Base-by-base conservation (phyloP, 2,113 vertebrate species). In the Coregonus clupeaformis region DNA sequence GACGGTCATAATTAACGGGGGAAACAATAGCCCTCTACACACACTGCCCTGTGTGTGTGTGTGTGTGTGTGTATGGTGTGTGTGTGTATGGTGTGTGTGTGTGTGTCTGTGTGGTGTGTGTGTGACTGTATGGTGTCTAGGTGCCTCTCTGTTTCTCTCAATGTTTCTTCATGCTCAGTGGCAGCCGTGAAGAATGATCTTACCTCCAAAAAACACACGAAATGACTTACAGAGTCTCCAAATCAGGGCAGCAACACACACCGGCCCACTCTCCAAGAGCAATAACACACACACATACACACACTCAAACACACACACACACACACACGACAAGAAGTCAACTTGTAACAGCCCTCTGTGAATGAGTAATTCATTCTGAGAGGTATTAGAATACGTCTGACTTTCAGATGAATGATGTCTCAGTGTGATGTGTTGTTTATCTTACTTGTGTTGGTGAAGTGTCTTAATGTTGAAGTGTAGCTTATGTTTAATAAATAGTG, bases 1-100 rank as follows among this genome's bases (percentile, higher is more conserved):
- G 93, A 93, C 93, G 89, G 86, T 92, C 91, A 89, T 92, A 92
- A 93, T 93, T 94, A 93, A 92, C 84, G 59, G 89, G 88, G 87
- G 93, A 94, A 92, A 91, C 85, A 90, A 93, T 94, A 91, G 91
- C 89, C 89, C 85, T 88, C 87, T 88, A 89, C 86, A 89, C 90
- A 90, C 87, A 66, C 83, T 85, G 84, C 87, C 83, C 86, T 77
- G 72, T 74, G 72, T 55, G 52, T 74, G 71, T 77, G 74, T 63
- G 81, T 13, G 77, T 75, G 75, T 72, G 22, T 70, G 77, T 75
- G 71, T 71, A 75, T 69, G 72, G 80, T 69, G 76, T 32, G 76
- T 77, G 68, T 76, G 36, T 84, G 77, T 77, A 71, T 72, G 27
- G 27, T 27, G 27, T 27, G 27, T 2, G 32, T n/a, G 27, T 27